Percentiles rank a stretch among this genome's conserved stretches.
Evolutionary conservation across 2,797 vertebrate species (phyloP).

Genomic region (Tachyglossus aculeatus): DNA sequence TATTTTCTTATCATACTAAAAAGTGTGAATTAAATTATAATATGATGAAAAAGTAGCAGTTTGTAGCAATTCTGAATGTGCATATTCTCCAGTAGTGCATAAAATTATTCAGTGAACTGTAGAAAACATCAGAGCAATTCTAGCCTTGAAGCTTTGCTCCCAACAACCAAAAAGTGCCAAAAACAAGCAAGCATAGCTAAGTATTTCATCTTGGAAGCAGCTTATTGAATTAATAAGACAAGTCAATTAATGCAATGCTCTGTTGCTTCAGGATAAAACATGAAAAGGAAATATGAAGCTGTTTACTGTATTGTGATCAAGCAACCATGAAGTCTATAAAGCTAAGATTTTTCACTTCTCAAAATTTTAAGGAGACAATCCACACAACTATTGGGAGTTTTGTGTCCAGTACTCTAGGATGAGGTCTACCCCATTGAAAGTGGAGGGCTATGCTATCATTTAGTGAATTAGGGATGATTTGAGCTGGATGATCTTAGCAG

Average conservation of each 20-base stretch:
- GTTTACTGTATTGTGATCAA: conserved; percentile 72
- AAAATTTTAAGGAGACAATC: conserved; percentile 48
- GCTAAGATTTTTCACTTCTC: conserved; percentile 49
- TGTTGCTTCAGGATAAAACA: conserved; percentile 79
- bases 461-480: not conserved
- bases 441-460: not conserved
- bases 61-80: conserved; percentile 72
- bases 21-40: conserved; percentile 76
- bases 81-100: conserved; percentile 71
- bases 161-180: conserved; percentile 67
- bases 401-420: not conserved
- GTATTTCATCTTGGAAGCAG: conserved; percentile 76
- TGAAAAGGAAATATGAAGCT: conserved; percentile 71
- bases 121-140: conserved; percentile 72
- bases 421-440: not conserved
- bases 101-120: conserved; percentile 75
- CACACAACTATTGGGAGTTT: not conserved
- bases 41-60: conserved; percentile 71
- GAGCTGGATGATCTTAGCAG: too few relatives aligned
- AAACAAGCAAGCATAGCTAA: conserved; percentile 73
- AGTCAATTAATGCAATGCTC: conserved; percentile 83
- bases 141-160: conserved; percentile 72
- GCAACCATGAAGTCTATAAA: conserved; percentile 59
- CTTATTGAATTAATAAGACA: conserved; percentile 84
- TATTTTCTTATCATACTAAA: conserved; percentile 68